Evolutionary conservation across 2,113 vertebrate genomes (phyloP).

Genomic region (Entelurus aequoreus): DNA sequence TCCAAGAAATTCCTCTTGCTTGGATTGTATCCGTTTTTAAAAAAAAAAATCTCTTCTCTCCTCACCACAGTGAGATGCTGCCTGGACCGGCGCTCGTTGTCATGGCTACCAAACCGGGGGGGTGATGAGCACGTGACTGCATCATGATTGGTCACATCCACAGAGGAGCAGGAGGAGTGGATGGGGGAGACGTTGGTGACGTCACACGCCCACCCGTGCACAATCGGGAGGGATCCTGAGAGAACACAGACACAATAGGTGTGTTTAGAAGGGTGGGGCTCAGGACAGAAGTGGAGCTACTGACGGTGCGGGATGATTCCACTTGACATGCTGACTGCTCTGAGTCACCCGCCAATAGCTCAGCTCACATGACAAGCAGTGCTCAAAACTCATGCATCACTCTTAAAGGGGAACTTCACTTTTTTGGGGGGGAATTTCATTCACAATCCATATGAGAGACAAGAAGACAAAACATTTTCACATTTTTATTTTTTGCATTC

Average conservation of each 20-base stretch:
- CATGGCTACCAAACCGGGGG: slow-evolving; percentile 63
- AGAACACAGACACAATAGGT: slow-evolving; percentile 56
- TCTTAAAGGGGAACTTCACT: background rate
- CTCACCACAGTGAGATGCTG: slow-evolving; percentile 71
- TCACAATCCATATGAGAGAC: no score
- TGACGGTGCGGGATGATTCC: slow-evolving; percentile 5
- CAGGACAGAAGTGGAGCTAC: slow-evolving; percentile 12
- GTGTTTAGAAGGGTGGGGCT: slow-evolving; percentile 45
- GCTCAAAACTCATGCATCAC: slow-evolving; percentile 2
- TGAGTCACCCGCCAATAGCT: background rate
- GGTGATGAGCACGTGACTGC: slow-evolving; percentile 50
- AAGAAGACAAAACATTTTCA: no score
- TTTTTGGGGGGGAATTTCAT: no score
- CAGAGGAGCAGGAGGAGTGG: slow-evolving; percentile 3
- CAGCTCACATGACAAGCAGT: slow-evolving; percentile 5
- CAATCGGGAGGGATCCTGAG: slow-evolving; percentile 55
- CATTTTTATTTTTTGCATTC: no score
- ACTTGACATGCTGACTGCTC: slow-evolving; percentile 16
- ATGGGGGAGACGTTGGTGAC: slow-evolving; percentile 21
- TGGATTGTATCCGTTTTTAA: slow-evolving; percentile 33
- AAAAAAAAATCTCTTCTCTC: slow-evolving; percentile 27
- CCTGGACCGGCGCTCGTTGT: slow-evolving; percentile 69
- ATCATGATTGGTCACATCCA: slow-evolving; percentile 40
- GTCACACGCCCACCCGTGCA: slow-evolving; percentile 49
- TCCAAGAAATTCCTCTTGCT: slow-evolving; percentile 8